Percentiles rank a stretch among this genome's conserved stretches.
Conservation (phyloP, 2,113 vertebrate species). For the Mohoua ochrocephala region DNA sequence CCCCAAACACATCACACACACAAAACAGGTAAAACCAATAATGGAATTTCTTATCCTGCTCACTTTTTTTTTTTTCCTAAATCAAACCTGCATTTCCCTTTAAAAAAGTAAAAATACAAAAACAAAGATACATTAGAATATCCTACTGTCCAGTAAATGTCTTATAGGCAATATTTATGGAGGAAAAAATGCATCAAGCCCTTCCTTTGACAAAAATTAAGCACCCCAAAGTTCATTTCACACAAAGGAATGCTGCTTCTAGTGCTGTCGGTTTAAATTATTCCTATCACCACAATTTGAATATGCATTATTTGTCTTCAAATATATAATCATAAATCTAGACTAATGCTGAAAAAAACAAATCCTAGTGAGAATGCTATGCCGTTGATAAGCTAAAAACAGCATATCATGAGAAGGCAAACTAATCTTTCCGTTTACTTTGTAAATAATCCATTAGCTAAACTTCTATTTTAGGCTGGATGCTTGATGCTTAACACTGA, state of each 20-base stretch:
- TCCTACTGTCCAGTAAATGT: slow-evolving; percentile 29
- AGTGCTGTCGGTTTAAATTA: background rate
- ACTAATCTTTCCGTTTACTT: slow-evolving; percentile 9
- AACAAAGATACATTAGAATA: slow-evolving; percentile 36
- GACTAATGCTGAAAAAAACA: slow-evolving; percentile 7
- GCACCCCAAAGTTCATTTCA: slow-evolving; percentile 16
- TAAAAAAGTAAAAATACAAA: slow-evolving; percentile 42
- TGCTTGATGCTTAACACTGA: background rate
- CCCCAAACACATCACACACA: background rate
- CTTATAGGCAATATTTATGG: slow-evolving; percentile 41
- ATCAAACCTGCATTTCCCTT: slow-evolving; percentile 16
- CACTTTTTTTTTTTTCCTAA: background rate
- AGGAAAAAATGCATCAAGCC: slow-evolving; percentile 7
- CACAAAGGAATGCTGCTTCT: background rate
- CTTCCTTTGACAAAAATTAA: slow-evolving; percentile 1
- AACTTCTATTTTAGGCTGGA: slow-evolving; percentile 27
- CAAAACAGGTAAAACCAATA: background rate
- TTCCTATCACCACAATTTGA: background rate
- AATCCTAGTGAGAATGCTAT: slow-evolving; percentile 5
- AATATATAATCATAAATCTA: slow-evolving; percentile 25
- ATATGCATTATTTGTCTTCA: background rate
- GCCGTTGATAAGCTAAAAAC: background rate
- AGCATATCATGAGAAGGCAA: slow-evolving; percentile 33
- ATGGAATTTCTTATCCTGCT: background rate
- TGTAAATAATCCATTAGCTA: slow-evolving; percentile 40